These are phyloP conservation scores for Hipposideros armiger DNA, from an alignment of 2,113 vertebrate species.

Conservation along the genomic window DNA sequence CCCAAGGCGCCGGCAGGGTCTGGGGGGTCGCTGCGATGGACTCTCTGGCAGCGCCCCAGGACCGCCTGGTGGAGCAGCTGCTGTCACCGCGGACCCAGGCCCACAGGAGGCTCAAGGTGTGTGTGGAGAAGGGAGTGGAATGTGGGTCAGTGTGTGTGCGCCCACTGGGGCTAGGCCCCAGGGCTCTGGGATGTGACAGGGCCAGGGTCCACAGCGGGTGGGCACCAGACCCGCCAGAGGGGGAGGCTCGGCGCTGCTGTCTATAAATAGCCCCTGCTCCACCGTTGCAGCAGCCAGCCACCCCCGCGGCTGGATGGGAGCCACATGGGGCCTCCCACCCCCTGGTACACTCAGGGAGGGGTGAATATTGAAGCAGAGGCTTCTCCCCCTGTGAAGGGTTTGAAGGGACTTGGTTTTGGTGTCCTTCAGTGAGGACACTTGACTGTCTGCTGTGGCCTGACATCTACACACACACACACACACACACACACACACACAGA, in stretches of 20 bases:
- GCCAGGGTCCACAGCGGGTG: neutral
- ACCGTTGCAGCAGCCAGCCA: neutral
- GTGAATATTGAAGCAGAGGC: conserved; percentile 18
- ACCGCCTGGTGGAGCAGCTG: conserved; percentile 96
- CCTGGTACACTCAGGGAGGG: neutral
- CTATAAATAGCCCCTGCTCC: conserved; percentile 76
- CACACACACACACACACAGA: neutral
- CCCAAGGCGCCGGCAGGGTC: neutral
- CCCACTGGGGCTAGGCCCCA: neutral
- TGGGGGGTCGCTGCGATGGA: conserved; percentile 89
- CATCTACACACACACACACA: neutral
- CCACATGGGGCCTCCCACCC: conserved; percentile 72
- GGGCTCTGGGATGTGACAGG: neutral
- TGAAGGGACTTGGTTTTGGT: neutral
- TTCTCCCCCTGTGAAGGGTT: neutral
- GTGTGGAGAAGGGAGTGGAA: conserved; percentile 14
- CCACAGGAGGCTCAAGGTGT: conserved; percentile 88
- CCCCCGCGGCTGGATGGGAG: conserved; percentile 66
- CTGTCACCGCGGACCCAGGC: conserved; percentile 94
- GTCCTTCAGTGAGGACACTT: neutral
- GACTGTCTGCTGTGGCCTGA: neutral
- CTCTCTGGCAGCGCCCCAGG: conserved; percentile 96
- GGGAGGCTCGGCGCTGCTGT: neutral
- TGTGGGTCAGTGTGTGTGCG: conserved; percentile 33
- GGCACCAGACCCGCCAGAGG: neutral